Evolutionary conservation across 2,888 invertebrate species (phyloP).

Genomic region (Xestobium rufovillosum): DNA sequence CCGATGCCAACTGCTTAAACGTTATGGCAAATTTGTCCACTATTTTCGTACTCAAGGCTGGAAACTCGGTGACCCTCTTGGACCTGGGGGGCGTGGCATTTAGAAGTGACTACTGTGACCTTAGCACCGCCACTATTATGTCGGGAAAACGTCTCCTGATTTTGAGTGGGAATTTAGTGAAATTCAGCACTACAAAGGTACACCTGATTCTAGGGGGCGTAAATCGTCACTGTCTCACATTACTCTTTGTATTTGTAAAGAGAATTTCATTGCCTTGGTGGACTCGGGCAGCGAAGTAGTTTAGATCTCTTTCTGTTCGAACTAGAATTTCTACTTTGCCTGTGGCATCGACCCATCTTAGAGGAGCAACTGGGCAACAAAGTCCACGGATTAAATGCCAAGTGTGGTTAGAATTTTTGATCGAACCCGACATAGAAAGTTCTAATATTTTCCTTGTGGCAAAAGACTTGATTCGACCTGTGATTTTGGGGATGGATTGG

Average conservation of each 20-base stretch:
- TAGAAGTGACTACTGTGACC: too few relatives aligned
- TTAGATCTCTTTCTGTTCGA: conserved; percentile 11
- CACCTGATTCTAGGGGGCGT: too few relatives aligned
- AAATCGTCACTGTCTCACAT: too few relatives aligned
- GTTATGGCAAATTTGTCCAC: too few relatives aligned
- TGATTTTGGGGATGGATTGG: conserved; percentile 20
- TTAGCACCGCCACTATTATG: too few relatives aligned
- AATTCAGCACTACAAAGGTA: too few relatives aligned
- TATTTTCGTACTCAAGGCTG: too few relatives aligned
- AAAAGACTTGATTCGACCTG: conserved; percentile 19
- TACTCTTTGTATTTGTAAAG: conserved; percentile 3
- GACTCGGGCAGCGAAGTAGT: conserved; percentile 21
- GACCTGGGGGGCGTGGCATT: too few relatives aligned
- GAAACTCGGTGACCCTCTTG: too few relatives aligned
- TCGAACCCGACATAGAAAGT: conserved; percentile 7
- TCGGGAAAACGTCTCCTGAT: too few relatives aligned
- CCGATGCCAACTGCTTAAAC: too few relatives aligned
- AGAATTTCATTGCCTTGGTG: conserved; percentile 10
- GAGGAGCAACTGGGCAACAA: conserved; percentile 17
- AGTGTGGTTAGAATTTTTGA: conserved; percentile 7
- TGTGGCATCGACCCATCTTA: conserved; percentile 16
- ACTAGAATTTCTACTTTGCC: conserved; percentile 14
- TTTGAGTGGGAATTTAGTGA: too few relatives aligned
- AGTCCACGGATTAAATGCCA: conserved; percentile 15
- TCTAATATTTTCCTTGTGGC: conserved; percentile 16